Conservation (phyloP, 2,888 invertebrate species). For the Perizoma flavofasciatum region DNA sequence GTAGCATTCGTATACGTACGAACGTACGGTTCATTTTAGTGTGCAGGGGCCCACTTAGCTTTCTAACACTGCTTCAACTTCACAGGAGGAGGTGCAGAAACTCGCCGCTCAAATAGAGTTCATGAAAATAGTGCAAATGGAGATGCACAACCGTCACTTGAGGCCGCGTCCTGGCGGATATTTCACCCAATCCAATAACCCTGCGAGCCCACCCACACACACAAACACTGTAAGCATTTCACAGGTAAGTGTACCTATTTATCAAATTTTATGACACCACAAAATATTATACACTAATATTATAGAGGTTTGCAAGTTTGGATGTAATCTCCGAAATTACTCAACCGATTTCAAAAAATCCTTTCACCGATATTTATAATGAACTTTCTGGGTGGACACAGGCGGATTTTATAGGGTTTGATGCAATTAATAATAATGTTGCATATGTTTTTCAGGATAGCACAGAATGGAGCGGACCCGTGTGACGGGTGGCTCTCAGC, state of each 20-base stretch:
- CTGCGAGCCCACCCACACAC: conserved; percentile 60
- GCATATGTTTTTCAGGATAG: conserved; percentile 55
- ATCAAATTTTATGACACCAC: no score
- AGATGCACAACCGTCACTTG: conserved; percentile 94
- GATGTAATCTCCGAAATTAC: no score
- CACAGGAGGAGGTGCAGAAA: conserved; percentile 95
- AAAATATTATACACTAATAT: no score
- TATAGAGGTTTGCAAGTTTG: no score
- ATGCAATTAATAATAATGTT: not conserved
- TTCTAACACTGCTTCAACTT: conserved; percentile 15
- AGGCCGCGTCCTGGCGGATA: conserved; percentile 93
- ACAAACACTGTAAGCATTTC: conserved; percentile 63
- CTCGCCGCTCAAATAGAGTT: conserved; percentile 96
- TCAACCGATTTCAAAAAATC: no score
- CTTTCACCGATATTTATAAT: no score
- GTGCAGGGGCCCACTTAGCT: no score
- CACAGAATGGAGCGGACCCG: conserved; percentile 75
- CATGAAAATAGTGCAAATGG: conserved; percentile 97
- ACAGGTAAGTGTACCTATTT: conserved; percentile 51
- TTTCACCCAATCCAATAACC: conserved; percentile 83
- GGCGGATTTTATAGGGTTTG: no score
- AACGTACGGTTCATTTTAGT: no score
- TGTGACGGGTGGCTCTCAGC: conserved; percentile 81
- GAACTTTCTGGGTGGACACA: no score
- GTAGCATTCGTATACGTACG: no score